A percentile compares a stretch with the other conserved stretches of the same genome.
These are phyloP conservation scores for Chaetodon trifascialis DNA, from an alignment of 2,113 vertebrate species.

Conservation along the genomic window DNA sequence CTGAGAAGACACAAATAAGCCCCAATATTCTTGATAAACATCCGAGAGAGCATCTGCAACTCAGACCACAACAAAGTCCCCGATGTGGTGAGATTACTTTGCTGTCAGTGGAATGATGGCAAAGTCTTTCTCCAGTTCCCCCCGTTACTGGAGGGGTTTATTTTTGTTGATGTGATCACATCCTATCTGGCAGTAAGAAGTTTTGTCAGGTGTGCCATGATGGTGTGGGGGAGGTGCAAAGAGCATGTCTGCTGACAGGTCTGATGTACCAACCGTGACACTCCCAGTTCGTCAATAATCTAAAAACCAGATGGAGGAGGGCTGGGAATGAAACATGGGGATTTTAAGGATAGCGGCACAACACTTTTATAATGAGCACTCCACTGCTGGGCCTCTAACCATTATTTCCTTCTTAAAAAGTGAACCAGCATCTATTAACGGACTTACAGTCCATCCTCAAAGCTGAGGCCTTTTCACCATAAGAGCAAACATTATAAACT, in stretches of 20 bases:
- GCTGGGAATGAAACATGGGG: conserved; percentile 56
- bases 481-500: not conserved
- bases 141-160: conserved; percentile 45
- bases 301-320: conserved; percentile 76
- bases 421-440: not conserved
- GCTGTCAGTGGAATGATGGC: conserved; percentile 21
- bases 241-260: conserved; percentile 60
- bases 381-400: not conserved
- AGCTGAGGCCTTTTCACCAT: not conserved
- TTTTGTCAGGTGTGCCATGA: conserved; percentile 69
- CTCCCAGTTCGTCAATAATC: conserved; percentile 67
- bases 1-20: conserved; percentile 44
- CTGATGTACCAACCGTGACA: conserved; percentile 69
- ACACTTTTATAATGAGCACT: conserved; percentile 42
- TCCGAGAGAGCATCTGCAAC: conserved; percentile 39
- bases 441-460: not conserved
- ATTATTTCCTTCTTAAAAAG: not conserved
- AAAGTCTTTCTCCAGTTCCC: conserved; percentile 8
- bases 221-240: conserved; percentile 54
- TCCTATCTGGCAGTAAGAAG: conserved; percentile 52
- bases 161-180: conserved; percentile 68
- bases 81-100: conserved; percentile 18
- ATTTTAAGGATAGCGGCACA: conserved; percentile 52
- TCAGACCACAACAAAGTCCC: conserved; percentile 50
- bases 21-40: conserved; percentile 39